Conservation (phyloP, 2,888 invertebrate species). For the Meliscaeva auricollis region DNA sequence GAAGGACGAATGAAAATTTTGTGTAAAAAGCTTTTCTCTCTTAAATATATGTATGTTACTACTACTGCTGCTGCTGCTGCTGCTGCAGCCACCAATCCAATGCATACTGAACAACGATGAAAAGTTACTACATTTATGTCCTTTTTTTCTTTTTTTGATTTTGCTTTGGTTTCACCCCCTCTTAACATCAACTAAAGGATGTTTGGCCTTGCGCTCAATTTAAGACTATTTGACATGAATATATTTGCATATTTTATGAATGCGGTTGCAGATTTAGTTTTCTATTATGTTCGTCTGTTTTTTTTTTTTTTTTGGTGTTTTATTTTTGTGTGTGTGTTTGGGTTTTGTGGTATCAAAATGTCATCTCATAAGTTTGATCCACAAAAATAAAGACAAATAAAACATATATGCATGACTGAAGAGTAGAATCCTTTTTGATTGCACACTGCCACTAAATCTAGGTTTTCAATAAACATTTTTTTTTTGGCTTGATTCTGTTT, state of each 20-base stretch:
- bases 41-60: not conserved
- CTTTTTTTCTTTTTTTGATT: not conserved
- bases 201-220: constrained; percentile 65
- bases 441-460: not conserved
- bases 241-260: constrained; percentile 72
- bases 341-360: constrained; percentile 47
- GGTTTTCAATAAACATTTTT: not conserved
- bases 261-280: constrained; percentile 52
- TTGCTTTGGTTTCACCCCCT: constrained; percentile 26
- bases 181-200: constrained; percentile 28
- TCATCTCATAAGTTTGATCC: constrained; percentile 53
- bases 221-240: constrained; percentile 69
- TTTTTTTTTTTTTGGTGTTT: too few species aligned
- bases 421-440: constrained; percentile 18
- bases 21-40: constrained; percentile 33
- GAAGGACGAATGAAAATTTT: constrained; percentile 56
- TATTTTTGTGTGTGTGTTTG: not conserved
- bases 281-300: not conserved
- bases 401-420: not conserved
- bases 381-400: constrained; percentile 31
- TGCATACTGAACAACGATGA: constrained; percentile 18
- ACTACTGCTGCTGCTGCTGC: not conserved
- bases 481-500: not conserved
- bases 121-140: constrained; percentile 32
- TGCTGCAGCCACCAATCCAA: not conserved